Percentiles rank a stretch among this genome's conserved stretches.
Evolutionary conservation across 30 jellyfish, hydroid and myxozoan genomes (phyloP).

Genomic region (Sanderia malayensis): DNA sequence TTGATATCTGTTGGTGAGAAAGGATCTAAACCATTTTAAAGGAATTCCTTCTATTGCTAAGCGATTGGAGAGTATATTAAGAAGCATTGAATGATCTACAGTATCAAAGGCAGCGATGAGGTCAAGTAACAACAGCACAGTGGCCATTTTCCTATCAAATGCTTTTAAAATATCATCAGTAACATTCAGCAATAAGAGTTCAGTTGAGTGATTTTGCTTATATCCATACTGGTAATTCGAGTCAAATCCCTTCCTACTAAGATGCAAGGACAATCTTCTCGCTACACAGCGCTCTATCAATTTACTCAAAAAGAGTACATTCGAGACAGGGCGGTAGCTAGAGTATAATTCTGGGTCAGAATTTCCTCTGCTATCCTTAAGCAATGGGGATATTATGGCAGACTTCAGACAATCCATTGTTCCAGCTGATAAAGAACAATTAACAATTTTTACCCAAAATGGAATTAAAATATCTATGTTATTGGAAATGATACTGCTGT

Average conservation of each 20-base stretch:
- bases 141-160: conserved; percentile 24
- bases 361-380: too few species aligned
- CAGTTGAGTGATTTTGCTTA: conserved; percentile 16
- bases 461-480: too few species aligned
- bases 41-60: too few species aligned
- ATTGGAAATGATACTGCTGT: too few species aligned
- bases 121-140: conserved; percentile 13
- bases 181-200: conserved; percentile 30
- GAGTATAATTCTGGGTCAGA: too few species aligned
- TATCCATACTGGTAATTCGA: conserved; percentile 36
- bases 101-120: conserved; percentile 24
- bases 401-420: too few species aligned
- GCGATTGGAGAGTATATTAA: too few species aligned
- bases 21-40: too few species aligned
- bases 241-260: conserved; percentile 14
- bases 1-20: too few species aligned
- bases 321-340: conserved; percentile 19
- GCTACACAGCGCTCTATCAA: conserved; percentile 5
- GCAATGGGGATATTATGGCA: too few species aligned
- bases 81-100: not conserved
- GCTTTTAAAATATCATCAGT: conserved; percentile 36
- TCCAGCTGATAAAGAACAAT: conserved; percentile 23
- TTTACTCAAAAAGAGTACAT: conserved; percentile 6
- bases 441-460: too few species aligned
- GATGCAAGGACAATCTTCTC: conserved; percentile 3